Evolutionary conservation across 2,797 vertebrate genomes (phyloP), one percentile per base, ranked within the genome.

Genomic region (Mormyrus hasselquistii): DNA sequence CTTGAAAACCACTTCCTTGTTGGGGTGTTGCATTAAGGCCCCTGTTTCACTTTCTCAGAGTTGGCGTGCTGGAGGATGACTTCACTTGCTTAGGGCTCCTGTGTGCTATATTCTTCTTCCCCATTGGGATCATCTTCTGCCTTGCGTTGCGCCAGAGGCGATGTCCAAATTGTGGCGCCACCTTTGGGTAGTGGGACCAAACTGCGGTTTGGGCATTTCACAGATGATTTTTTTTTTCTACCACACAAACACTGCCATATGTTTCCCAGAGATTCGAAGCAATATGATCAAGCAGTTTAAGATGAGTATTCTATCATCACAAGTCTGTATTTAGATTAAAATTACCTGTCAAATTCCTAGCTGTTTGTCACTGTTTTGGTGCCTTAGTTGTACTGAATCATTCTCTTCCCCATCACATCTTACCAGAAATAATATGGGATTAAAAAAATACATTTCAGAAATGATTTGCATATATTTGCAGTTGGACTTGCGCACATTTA

Each of bases 81-180:
- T 99, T 99, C 95, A 99, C 99, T 91, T 99, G 98, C 91, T 95
- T 99, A 88, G 99, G 99, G 87, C 97, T 99, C 94, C 91, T 99
- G 90, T 96, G 99, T 92, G 99, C 99, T 95, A 98, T 99, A 93
- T 94, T 98, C 91, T 97, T 99, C 95, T 99, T 99, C 92, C 99
- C 99, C 3, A 95, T 99, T 90, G 99, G 99, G 85, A 97, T 99
- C 93, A 97, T 99, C 91, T 99, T 99, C 96, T 99, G 98, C 92
- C 97, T 99, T 8, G 98, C 97, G 2, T 95, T 99, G 95, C 97
- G 97, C 92, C 98, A 99, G 96, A 97, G 98, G 93, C 95, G 97
- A 92, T 99, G 99, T 94, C 99, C 98, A 62, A 99, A 99, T 95
- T 99, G 99, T 88, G 98, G 98, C 86, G 97, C 98, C 88, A 97